Conservation (phyloP, 2,113 vertebrate species). For the Sciurus niger region DNA sequence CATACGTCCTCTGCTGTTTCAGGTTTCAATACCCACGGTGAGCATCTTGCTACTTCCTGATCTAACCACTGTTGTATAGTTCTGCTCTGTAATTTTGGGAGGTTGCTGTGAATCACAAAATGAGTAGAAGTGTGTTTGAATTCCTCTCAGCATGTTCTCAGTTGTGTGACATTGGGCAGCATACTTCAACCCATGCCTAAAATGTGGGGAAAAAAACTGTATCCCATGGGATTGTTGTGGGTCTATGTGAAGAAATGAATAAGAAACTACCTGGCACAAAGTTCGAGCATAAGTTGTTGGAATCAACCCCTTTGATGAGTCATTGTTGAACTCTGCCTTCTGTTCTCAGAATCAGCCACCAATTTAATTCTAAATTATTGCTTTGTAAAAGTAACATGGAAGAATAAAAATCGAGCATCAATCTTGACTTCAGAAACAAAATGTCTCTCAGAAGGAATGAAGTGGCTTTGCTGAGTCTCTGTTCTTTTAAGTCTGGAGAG, state of each 20-base stretch:
- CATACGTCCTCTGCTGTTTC: background rate
- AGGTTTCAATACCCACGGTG: background rate
- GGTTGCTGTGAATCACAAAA: slow-evolving; percentile 6
- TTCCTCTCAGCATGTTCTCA: slow-evolving; percentile 24
- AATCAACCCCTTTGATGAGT: slow-evolving; percentile 22
- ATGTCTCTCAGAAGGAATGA: slow-evolving; percentile 33
- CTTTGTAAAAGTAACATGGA: slow-evolving; percentile 41
- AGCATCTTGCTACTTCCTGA: slow-evolving; percentile 14
- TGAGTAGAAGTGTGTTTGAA: background rate
- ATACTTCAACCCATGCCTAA: background rate
- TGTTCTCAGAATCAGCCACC: slow-evolving; percentile 47
- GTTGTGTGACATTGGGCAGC: background rate
- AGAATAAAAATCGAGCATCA: slow-evolving; percentile 30
- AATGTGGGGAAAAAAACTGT: background rate
- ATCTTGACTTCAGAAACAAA: slow-evolving; percentile 57
- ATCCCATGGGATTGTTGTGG: background rate
- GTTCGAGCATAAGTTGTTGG: background rate
- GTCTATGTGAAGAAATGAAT: background rate
- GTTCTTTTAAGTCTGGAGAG: slow-evolving; percentile 11
- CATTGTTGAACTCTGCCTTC: slow-evolving; percentile 2
- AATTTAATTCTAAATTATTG: slow-evolving; percentile 46
- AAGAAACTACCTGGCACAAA: background rate
- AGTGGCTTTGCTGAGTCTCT: slow-evolving; percentile 38
- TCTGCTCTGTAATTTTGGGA: background rate
- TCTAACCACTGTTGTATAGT: background rate